A percentile compares a stretch with the other conserved stretches of the same genome.
Conservation (phyloP, 2,113 vertebrate genomes). For the Nothobranchius kuhntae region DNA sequence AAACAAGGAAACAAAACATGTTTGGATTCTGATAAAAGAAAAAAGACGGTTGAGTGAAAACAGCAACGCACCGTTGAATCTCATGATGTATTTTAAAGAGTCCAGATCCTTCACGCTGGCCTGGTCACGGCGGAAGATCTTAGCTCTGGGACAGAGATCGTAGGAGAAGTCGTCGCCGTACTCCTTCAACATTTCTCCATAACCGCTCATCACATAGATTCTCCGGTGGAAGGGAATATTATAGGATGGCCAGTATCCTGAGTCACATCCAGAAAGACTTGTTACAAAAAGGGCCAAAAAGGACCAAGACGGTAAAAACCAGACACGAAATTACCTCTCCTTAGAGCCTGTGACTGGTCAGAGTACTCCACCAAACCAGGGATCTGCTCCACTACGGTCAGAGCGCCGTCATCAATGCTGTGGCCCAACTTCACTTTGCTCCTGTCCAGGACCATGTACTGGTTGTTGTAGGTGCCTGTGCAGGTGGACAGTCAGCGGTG, state of each 20-base stretch:
- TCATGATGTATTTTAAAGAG: slow-evolving; percentile 90
- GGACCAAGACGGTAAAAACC: rapidly evolving
- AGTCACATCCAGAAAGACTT: neutral
- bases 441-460: slow-evolving; percentile 91
- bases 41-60: neutral
- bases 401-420: slow-evolving; percentile 79
- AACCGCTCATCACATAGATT: slow-evolving; percentile 89
- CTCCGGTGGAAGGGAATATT: slow-evolving; percentile 91
- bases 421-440: slow-evolving; percentile 82
- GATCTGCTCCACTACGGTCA: slow-evolving; percentile 92
- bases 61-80: slow-evolving; percentile 87
- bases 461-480: slow-evolving; percentile 92
- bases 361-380: slow-evolving; percentile 88
- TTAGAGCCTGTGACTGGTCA: slow-evolving; percentile 87
- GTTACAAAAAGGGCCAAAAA: neutral
- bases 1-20: neutral
- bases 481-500: neutral
- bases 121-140: slow-evolving; percentile 95
- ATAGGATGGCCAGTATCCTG: slow-evolving; percentile 96
- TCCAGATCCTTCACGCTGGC: slow-evolving; percentile 80
- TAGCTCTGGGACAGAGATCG: slow-evolving; percentile 90
- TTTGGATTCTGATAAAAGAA: neutral
- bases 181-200: slow-evolving; percentile 76
- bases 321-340: slow-evolving; percentile 78
- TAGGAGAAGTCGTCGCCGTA: slow-evolving; percentile 90